Conservation (phyloP, 2,113 vertebrate genomes). For the Protobothrops flavoviridis region DNA sequence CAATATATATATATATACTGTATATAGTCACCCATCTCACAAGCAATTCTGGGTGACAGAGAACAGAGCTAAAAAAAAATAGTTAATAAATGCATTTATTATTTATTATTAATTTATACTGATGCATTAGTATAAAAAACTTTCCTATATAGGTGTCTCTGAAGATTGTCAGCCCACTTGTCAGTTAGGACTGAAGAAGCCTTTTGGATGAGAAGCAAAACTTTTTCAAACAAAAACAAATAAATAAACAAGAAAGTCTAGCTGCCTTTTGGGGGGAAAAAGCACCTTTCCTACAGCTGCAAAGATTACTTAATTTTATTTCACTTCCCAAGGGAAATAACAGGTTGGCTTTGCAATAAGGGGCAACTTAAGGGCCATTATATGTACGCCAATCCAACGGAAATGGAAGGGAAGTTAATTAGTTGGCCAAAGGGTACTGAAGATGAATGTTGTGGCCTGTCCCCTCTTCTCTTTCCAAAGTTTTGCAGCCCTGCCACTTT, state of each 20-base stretch:
- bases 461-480: neutral
- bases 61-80: neutral
- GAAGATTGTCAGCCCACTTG: neutral
- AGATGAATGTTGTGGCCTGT: neutral
- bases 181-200: neutral
- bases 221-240: neutral
- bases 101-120: neutral
- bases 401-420: neutral
- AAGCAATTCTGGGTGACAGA: neutral
- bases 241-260: neutral
- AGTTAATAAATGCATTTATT: neutral
- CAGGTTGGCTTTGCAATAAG: neutral
- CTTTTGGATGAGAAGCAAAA: neutral
- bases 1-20: neutral
- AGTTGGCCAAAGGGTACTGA: neutral
- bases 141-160: neutral
- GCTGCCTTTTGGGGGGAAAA: neutral
- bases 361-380: too few relatives aligned
- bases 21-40: neutral
- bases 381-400: neutral
- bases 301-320: neutral
- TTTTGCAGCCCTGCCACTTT: neutral
- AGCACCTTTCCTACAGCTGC: neutral
- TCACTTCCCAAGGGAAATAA: neutral
- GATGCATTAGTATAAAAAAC: neutral